Percentiles rank a stretch among this genome's conserved stretches.
Evolutionary conservation across 2,113 vertebrate species (phyloP).

Genomic region (Pterocles orientalis): DNA sequence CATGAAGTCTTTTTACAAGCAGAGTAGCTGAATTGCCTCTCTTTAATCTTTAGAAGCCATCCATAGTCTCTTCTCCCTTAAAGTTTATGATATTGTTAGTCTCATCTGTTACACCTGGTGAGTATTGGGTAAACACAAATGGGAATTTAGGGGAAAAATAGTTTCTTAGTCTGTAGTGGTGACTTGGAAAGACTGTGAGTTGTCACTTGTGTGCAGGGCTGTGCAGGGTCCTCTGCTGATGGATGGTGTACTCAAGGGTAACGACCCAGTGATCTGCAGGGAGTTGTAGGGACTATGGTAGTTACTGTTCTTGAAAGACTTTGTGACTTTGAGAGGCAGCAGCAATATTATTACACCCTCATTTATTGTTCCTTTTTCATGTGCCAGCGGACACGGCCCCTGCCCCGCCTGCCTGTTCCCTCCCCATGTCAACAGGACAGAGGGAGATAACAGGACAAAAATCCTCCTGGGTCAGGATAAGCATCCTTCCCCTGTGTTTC

Average conservation of each 20-base stretch:
- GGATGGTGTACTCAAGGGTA: not conserved
- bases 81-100: not conserved
- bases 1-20: not conserved
- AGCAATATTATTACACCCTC: not conserved
- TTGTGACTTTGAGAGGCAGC: not conserved
- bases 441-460: not conserved
- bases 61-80: not conserved
- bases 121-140: not conserved
- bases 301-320: not conserved
- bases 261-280: not conserved
- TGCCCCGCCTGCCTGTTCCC: accelerated
- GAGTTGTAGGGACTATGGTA: not conserved
- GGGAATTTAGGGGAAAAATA: not conserved
- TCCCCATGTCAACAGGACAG: accelerated
- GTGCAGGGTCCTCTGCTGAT: not conserved
- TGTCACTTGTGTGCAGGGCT: not conserved
- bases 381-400: no score
- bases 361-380: not conserved
- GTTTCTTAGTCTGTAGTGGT: not conserved
- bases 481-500: accelerated
- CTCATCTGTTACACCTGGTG: not conserved
- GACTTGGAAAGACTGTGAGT: not conserved
- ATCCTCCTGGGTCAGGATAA: accelerated
- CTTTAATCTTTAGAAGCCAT: not conserved
- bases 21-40: not conserved